Conservation (phyloP, 2,113 vertebrate species). For the Ptilorrhoa leucosticta region DNA sequence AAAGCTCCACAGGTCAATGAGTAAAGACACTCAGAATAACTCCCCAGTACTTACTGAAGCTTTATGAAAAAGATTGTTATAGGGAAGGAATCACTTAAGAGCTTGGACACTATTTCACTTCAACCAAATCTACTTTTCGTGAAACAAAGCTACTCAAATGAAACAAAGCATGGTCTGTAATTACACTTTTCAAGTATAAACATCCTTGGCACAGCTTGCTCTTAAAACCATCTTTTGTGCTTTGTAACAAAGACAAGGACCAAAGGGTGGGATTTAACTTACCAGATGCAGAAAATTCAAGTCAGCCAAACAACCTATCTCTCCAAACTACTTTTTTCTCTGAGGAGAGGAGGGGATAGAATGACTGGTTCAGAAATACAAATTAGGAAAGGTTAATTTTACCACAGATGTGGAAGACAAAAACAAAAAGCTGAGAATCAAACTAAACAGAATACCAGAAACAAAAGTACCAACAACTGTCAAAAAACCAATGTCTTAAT, state of each 20-base stretch:
- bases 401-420: not conserved
- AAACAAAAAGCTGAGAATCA: not conserved
- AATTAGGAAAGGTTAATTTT: not conserved
- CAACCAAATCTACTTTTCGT: not conserved
- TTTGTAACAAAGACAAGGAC: not conserved
- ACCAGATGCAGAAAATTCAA: not conserved
- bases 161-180: not conserved
- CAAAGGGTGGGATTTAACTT: not conserved
- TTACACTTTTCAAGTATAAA: not conserved
- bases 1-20: not conserved
- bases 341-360: fast-evolving
- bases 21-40: not conserved
- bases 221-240: not conserved
- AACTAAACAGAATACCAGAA: not conserved
- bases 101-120: not conserved
- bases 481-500: not conserved
- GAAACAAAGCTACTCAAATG: not conserved
- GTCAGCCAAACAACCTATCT: not conserved
- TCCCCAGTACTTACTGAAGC: not conserved
- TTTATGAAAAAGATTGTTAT: not conserved
- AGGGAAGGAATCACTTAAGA: not conserved
- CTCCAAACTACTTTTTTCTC: not conserved
- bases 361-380: not conserved
- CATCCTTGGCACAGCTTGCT: not conserved
- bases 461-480: not conserved